Evolutionary conservation across 1,140 invertebrate species (phyloP), one percentile per base, ranked within the genome.

Genomic region (Proales similis): DNA sequence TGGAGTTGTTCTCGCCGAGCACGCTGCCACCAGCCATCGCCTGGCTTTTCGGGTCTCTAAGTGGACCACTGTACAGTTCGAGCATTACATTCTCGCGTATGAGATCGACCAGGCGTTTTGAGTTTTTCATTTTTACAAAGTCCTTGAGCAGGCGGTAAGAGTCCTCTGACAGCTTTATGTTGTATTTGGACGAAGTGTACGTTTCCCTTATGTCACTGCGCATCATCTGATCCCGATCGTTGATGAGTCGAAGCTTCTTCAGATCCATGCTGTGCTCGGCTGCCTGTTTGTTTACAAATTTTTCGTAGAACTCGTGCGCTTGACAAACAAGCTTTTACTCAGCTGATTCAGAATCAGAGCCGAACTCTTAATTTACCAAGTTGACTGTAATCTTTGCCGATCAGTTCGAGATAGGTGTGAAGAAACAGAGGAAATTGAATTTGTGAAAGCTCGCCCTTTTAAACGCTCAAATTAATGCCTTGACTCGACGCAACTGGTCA

Each of bases 61-160:
- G 14, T 14, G 39, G 39, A 12, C 57, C 57, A 46, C 47, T 45
- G 26, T 61, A 45, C 20, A 61, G 29, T 57, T 57, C 51, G 11
- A 57, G 36, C 51, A 57, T 57, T 42, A 57, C 45, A 11, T 57
- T 57, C 20, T 57, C 51, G 39, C 45, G 39, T 3, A 57, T 57
- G 17, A 57, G n/a, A 42, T 57, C 51, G 20, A 57, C 51, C 12
- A 57, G 32, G 45, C 36, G 51, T 39, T 57, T 57, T 26, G 51
- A 57, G 12, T 57, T 57, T 57, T 57, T 57, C 11, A 57, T 39
- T 57, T 57, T 57, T 3, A 57, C 51, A 57, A 57, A 57, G 36
- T 57, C 51, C 32, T 57, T 57, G 4, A 57, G 17, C 6, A 57
- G 7, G 5, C 51, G 19, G 26, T 57, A 57, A 3, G 51, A 57